These are phyloP conservation scores for Dysidea cf. avara DNA, from an alignment of 37 sponge, comb jelly and placozoan genomes.

Conservation along the genomic window DNA sequence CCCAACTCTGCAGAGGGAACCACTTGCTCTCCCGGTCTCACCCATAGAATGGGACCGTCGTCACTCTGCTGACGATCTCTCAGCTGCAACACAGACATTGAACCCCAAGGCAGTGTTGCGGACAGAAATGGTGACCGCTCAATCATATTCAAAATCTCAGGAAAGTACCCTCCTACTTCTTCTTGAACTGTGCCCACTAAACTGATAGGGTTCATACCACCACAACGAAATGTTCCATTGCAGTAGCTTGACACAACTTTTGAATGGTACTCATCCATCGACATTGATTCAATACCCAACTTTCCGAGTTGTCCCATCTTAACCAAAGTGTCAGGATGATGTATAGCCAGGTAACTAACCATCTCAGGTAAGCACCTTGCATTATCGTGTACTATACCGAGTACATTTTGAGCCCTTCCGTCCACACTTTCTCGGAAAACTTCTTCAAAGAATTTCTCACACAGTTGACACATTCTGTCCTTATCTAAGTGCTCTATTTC, in stretches of 20 bases:
- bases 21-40: constrained; percentile 93
- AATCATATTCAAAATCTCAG: constrained; percentile 51
- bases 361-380: constrained; percentile 71
- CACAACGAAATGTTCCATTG: constrained; percentile 70
- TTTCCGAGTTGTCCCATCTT: constrained; percentile 61
- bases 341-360: constrained; percentile 52
- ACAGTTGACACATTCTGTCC: constrained; percentile 14
- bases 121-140: constrained; percentile 75
- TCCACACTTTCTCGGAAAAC: constrained; percentile 53
- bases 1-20: constrained; percentile 67
- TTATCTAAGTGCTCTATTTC: constrained; percentile 32
- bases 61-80: constrained; percentile 65
- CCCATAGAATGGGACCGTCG: constrained; percentile 98
- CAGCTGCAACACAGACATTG: constrained; percentile 61
- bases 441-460: constrained; percentile 49
- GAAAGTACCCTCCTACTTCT: constrained; percentile 81
- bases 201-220: constrained; percentile 81
- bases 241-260: constrained; percentile 48
- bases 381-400: constrained; percentile 73
- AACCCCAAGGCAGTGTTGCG: constrained; percentile 86
- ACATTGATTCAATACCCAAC: constrained; percentile 59
- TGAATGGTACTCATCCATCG: constrained; percentile 59
- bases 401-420: constrained; percentile 73
- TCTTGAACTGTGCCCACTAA: constrained; percentile 86
- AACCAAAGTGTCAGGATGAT: constrained; percentile 50